Evolutionary conservation across 23 tunicate genomes (phyloP), one percentile per base, ranked within the genome.

Genomic region (Phallusia fumigata): DNA sequence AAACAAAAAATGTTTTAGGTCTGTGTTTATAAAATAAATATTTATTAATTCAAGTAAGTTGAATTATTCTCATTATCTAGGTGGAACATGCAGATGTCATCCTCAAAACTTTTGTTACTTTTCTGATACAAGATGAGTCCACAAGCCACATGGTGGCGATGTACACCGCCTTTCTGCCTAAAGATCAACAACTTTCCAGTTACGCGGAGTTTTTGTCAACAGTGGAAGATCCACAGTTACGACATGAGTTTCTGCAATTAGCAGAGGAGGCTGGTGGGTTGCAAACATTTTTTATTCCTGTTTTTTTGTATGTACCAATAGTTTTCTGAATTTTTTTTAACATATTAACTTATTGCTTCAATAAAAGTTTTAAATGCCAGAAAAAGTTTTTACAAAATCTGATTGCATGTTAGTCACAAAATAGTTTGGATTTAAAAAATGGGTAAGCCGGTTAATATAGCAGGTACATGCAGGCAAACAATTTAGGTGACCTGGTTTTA

Each of bases 211-310:
- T 94, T 73, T 81, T 94, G 36, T 88, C 83, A 75, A 76, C 88
- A 18, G 65, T 94, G 18, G 85, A 86, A 33, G 94, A 94, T 74
- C 31, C 79, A 18, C 76, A 79, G 1, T 33, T 81, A 51, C 69
- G 93, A 31, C 78, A 91, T 52, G 86, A 94, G 65, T 94, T 82
- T 80, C 79, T 94, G 65, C 36, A 86, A 30, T 47, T 82, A 47
- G 98, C 91, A 5, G 77, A 81, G 18, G 94, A 86, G 49, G 98
- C 89, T 30, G 93, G 96, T 90, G 65, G 8, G 75, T 32, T 58
- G 8, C 3, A 3, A 24, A 24, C 69, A 58, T 58, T 6, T 3
- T 40, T 40, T 40, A 3, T 40, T 10, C 10, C 47, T 40, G 47
- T 40, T n/a, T n/a, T n/a, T n/a, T n/a, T n/a, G n/a, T n/a, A n/a